Base-by-base conservation (phyloP, 2,113 vertebrate species). In the Perognathus longimembris region DNA sequence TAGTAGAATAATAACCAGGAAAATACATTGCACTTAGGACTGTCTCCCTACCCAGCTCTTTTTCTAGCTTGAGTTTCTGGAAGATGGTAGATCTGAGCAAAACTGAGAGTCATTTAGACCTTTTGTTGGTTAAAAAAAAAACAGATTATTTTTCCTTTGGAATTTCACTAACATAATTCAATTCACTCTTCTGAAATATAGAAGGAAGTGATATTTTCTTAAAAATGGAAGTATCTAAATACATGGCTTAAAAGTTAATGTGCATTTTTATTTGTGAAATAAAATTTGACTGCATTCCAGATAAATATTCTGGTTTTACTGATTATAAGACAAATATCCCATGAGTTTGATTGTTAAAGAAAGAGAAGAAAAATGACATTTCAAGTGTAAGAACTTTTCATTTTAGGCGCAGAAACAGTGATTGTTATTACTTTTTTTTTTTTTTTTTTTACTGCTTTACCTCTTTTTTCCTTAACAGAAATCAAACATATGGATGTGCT, bases 381-480 rank as follows among this genome's bases (percentile, higher is more conserved):
- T 92, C 84, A 66, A 64, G 45, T n/a, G 36, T 12, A 86, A 30
- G 34, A 59, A 14, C 32, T 91, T 78, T 61, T 81, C 30, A 70
- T 84, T 77, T 84, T 50, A 87, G 88, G 21, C 5, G 24, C 12
- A 67, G 57, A 78, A 71, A 83, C 18, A 88, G 54, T 1, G 1
- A 36, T n/a, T 11, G 11, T 45, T 45, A 45, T 45, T 11, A 45
- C 45, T 45, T 45, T 45, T n/a, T n/a, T n/a, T n/a, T n/a, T n/a
- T n/a, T n/a, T 54, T 54, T 54, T 92, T 88, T 85, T 92, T 89
- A 14, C 26, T 59, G 22, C 7, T 77, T 2, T 11, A 59, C 20
- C 63, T 86, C 26, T 32, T 94, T 86, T n/a, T 92, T 76, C 28
- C 34, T 86, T 94, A 40, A 64, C 5, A 94, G 77, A 87, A 89